Percentiles rank a stretch among this genome's conserved stretches.
These are phyloP conservation scores for Eulemur rufifrons DNA, from an alignment of 2,113 vertebrate species.

Conservation along the genomic window DNA sequence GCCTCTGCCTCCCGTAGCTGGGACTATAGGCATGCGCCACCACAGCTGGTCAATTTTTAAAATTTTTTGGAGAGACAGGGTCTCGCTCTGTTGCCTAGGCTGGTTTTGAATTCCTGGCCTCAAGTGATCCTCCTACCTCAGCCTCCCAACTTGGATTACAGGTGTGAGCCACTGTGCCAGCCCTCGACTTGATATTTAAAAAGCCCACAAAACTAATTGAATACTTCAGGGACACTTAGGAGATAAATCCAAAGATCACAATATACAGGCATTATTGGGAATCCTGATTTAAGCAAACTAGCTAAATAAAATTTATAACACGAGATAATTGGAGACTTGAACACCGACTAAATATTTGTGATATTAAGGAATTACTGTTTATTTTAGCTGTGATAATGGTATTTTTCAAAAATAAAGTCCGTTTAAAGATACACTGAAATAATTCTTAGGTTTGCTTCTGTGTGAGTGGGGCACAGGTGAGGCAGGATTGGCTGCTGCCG, in stretches of 20 bases:
- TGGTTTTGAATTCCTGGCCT: no score
- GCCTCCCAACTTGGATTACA: no score
- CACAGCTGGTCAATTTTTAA: no score
- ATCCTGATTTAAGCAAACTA: background rate
- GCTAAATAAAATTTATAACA: background rate
- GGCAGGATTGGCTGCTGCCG: no score
- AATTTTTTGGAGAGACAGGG: no score
- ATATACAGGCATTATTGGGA: background rate
- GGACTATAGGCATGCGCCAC: no score
- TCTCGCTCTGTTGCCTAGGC: no score
- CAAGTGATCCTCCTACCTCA: no score
- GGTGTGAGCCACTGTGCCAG: no score
- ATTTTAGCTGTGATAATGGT: background rate
- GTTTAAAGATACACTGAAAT: background rate
- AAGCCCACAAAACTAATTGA: background rate
- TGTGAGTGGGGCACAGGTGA: accelerated
- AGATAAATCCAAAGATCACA: background rate
- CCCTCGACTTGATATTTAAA: background rate
- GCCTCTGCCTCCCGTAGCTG: no score
- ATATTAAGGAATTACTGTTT: background rate
- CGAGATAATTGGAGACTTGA: background rate
- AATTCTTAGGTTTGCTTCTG: background rate
- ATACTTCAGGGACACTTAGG: background rate
- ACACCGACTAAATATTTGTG: background rate
- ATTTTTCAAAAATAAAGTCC: background rate